Evolutionary conservation across 2,113 vertebrate species (phyloP).

Genomic region (Thamnaconus septentrionalis): DNA sequence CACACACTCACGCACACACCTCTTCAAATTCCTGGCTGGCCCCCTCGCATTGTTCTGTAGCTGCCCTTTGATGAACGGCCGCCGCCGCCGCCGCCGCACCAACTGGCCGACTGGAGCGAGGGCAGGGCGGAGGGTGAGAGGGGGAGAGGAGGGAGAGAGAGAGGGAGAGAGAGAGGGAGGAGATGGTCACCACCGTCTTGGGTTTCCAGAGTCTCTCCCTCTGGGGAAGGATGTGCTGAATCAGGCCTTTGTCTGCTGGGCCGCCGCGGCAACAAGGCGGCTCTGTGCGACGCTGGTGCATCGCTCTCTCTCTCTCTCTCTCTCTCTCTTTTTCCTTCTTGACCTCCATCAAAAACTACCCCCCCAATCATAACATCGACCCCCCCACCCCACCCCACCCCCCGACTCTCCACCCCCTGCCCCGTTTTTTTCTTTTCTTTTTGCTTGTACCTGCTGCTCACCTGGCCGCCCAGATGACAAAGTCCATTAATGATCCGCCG

Average conservation of each 20-base stretch:
- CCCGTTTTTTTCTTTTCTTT: conserved; percentile 22
- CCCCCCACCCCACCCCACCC: conserved; percentile 51
- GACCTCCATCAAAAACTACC: too few relatives aligned
- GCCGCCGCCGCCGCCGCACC: conserved; percentile 38
- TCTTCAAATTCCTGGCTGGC: conserved; percentile 69
- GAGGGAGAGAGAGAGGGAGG: conserved; percentile 48
- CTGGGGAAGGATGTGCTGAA: conserved; percentile 76
- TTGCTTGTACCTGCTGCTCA: conserved; percentile 62
- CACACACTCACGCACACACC: too few relatives aligned
- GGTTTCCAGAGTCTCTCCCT: conserved; percentile 67
- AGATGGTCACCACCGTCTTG: conserved; percentile 61
- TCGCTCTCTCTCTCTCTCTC: too few relatives aligned
- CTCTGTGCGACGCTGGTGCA: conserved; percentile 58
- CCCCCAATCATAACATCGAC: conserved; percentile 5
- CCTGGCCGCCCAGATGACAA: conserved; percentile 35
- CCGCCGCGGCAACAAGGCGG: conserved; percentile 73
- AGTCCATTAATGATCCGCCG: not conserved
- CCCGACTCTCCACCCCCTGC: conserved; percentile 27
- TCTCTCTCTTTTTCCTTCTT: too few relatives aligned
- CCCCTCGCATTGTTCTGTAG: conserved; percentile 69
- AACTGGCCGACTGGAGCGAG: conserved; percentile 66
- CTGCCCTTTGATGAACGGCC: conserved; percentile 77
- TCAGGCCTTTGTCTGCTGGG: conserved; percentile 71
- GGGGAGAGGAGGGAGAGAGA: conserved; percentile 45
- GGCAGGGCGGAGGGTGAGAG: conserved; percentile 33